A percentile compares a stretch with the other conserved stretches of the same genome.
Conservation (phyloP, 1,140 invertebrate genomes). For the Agraylea sexmaculata region DNA sequence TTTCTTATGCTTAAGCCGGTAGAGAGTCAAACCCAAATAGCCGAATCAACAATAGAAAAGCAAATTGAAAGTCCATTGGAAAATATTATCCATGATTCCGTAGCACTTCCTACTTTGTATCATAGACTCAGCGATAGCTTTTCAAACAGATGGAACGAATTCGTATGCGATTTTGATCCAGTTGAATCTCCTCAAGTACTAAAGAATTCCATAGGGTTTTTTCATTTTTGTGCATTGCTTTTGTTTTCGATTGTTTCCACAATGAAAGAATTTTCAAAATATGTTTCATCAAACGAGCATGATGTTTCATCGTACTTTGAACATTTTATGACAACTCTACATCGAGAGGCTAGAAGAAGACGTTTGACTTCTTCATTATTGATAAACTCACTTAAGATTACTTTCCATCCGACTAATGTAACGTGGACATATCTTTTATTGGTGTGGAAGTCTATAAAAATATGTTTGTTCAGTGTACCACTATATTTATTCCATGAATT, state of each 20-base stretch:
- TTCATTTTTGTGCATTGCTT: slow-evolving; percentile 44
- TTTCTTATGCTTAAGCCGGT: slow-evolving; percentile 52
- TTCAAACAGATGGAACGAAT: slow-evolving; percentile 67
- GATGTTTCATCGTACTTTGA: slow-evolving; percentile 24
- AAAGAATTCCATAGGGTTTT: slow-evolving; percentile 46
- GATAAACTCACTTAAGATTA: slow-evolving; percentile 27
- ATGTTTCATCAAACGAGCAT: slow-evolving; percentile 24
- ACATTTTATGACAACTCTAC: slow-evolving; percentile 29
- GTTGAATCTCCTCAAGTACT: slow-evolving; percentile 53
- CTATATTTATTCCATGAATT: slow-evolving; percentile 33
- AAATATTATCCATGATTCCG: slow-evolving; percentile 46
- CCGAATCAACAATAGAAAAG: slow-evolving; percentile 17
- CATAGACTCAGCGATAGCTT: slow-evolving; percentile 53
- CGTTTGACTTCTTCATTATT: slow-evolving; percentile 35
- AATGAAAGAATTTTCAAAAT: slow-evolving; percentile 43
- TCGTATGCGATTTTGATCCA: slow-evolving; percentile 65
- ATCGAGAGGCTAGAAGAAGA: slow-evolving; percentile 34
- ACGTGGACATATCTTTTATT: slow-evolving; percentile 23
- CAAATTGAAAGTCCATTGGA: slow-evolving; percentile 39
- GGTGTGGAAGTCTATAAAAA: slow-evolving; percentile 26
- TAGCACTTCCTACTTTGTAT: slow-evolving; percentile 52
- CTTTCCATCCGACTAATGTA: slow-evolving; percentile 33
- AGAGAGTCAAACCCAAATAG: slow-evolving; percentile 16
- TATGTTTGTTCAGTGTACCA: slow-evolving; percentile 29
- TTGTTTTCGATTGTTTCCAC: slow-evolving; percentile 46